Percentiles rank a stretch among this genome's conserved stretches.
Evolutionary conservation across 2,113 vertebrate species (phyloP).

Genomic region (Dendropsophus ebraccatus): DNA sequence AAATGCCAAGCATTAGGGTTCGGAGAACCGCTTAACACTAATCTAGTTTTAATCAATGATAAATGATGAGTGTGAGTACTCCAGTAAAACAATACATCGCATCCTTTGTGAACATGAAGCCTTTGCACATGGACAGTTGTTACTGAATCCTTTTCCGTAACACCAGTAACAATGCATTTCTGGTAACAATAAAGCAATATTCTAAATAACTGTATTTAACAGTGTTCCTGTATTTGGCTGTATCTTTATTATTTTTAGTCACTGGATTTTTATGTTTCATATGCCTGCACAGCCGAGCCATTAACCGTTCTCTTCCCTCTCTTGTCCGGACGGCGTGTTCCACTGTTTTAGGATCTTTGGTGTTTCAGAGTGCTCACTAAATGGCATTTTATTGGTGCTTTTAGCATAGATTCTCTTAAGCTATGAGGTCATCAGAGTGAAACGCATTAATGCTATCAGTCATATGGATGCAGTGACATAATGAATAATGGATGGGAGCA

Average conservation of each 20-base stretch:
- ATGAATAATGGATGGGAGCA: not conserved
- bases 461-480: not conserved
- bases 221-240: not conserved
- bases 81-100: too few relatives aligned
- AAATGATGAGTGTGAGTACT: too few relatives aligned
- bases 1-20: too few relatives aligned
- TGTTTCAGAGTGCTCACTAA: conserved; percentile 4
- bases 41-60: too few relatives aligned
- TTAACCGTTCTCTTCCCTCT: not conserved
- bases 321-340: not conserved
- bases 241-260: not conserved
- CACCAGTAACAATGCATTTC: not conserved
- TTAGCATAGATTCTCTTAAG: not conserved
- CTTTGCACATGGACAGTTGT: too few relatives aligned
- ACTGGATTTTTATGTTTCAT: not conserved
- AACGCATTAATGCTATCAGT: not conserved
- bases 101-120: not conserved
- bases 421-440: not conserved
- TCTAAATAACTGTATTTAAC: not conserved
- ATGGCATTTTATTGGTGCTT: conserved; percentile 5
- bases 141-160: too few relatives aligned
- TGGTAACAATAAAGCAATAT: not conserved
- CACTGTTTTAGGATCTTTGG: not conserved
- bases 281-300: not conserved
- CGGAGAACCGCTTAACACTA: too few relatives aligned